Conservation (phyloP, 2,113 vertebrate species). For the Gallinago undulata region DNA sequence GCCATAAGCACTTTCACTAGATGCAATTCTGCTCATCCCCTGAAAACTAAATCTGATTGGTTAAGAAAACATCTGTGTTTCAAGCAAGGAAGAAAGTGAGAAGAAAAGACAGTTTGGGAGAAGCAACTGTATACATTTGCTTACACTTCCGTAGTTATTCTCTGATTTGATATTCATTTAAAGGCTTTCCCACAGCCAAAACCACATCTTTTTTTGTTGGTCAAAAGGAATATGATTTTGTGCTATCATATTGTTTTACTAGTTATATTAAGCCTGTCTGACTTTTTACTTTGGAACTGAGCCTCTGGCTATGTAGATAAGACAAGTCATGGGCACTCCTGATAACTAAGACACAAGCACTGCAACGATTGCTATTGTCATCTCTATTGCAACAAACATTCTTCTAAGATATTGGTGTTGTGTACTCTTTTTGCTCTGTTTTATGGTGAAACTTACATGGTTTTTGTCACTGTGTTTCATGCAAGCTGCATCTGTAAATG, state of each 20-base stretch:
- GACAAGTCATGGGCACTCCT: not conserved
- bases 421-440: not conserved
- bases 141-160: not conserved
- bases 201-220: not conserved
- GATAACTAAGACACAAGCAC: not conserved
- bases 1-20: not conserved
- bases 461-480: not conserved
- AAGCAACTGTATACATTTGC: not conserved
- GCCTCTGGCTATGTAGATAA: not conserved
- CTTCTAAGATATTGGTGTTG: not conserved
- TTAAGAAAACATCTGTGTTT: not conserved
- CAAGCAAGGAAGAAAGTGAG: not conserved
- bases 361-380: not conserved
- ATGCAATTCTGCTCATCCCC: not conserved
- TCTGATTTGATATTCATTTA: not conserved
- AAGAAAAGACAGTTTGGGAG: not conserved
- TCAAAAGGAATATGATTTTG: not conserved
- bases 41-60: not conserved
- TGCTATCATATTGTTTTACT: not conserved
- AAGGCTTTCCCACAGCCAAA: not conserved
- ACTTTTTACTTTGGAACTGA: not conserved
- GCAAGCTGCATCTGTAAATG: not conserved
- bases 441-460: not conserved
- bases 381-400: not conserved
- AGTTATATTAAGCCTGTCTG: not conserved